Conservation (phyloP, 1,140 invertebrate genomes). For the Aphaenogaster ashmeadi region DNA sequence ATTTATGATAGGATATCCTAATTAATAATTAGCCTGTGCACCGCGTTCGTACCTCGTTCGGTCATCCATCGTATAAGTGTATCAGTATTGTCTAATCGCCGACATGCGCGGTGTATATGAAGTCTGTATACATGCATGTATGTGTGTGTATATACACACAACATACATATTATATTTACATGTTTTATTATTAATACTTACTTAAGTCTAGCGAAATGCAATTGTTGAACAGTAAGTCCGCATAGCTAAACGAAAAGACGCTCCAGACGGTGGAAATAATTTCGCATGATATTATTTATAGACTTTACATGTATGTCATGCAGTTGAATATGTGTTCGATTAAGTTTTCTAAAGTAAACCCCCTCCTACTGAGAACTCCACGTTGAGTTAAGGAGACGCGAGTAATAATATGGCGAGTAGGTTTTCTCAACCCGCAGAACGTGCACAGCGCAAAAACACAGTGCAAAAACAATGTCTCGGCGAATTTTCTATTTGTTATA, state of each 20-base stretch:
- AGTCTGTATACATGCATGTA: conserved; percentile 63
- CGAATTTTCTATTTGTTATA: background rate
- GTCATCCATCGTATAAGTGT: conserved; percentile 41
- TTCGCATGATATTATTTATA: conserved; percentile 49
- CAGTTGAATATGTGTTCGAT: conserved; percentile 55
- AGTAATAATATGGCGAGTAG: conserved; percentile 17
- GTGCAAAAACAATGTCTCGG: background rate
- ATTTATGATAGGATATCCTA: conserved; percentile 64
- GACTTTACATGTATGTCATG: conserved; percentile 41
- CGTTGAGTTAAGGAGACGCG: conserved; percentile 55
- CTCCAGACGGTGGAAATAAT: background rate
- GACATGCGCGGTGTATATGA: conserved; percentile 43
- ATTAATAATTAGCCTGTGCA: conserved; percentile 46
- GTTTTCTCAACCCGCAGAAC: conserved; percentile 17
- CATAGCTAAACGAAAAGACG: conserved; percentile 37
- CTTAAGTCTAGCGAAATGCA: conserved; percentile 61
- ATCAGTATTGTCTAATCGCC: conserved; percentile 52
- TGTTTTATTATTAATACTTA: conserved; percentile 77
- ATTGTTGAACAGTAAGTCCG: conserved; percentile 60
- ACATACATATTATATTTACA: conserved; percentile 73
- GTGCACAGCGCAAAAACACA: background rate
- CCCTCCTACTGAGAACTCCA: conserved; percentile 39
- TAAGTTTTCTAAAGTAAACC: conserved; percentile 65
- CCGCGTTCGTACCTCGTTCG: conserved; percentile 30
- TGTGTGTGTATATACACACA: conserved; percentile 36